These are phyloP conservation scores for Parauchenoglanis ngamensis DNA, from an alignment of 2,797 vertebrate species.

Conservation along the genomic window DNA sequence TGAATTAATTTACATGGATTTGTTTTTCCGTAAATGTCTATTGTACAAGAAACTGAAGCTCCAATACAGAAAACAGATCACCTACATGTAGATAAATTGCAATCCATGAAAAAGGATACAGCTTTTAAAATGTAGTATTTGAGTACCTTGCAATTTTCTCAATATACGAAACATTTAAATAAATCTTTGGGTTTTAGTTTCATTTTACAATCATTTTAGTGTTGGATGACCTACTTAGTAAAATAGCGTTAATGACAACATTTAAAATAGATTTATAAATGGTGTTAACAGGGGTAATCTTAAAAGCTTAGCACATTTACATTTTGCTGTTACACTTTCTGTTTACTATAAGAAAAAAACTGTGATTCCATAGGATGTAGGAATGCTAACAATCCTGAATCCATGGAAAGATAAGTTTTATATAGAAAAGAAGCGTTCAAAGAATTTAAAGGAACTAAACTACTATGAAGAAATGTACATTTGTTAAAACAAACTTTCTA, in stretches of 20 bases:
- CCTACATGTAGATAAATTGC: slow-evolving; percentile 76
- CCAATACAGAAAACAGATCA: slow-evolving; percentile 67
- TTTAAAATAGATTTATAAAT: slow-evolving; percentile 74
- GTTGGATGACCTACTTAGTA: slow-evolving; percentile 78
- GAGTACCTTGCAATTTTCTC: slow-evolving; percentile 69
- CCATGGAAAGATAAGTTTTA: slow-evolving; percentile 76
- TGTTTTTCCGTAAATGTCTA: slow-evolving; percentile 64
- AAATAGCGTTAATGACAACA: slow-evolving; percentile 59
- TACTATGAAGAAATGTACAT: slow-evolving; percentile 84
- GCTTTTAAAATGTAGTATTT: slow-evolving; percentile 75
- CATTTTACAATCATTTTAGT: slow-evolving; percentile 71
- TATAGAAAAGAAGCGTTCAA: slow-evolving; percentile 68
- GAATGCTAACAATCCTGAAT: slow-evolving; percentile 68
- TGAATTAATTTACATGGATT: slow-evolving; percentile 67
- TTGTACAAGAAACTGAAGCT: slow-evolving; percentile 70
- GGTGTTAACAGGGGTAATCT: slow-evolving; percentile 71
- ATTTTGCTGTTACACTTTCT: slow-evolving; percentile 75
- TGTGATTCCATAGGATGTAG: slow-evolving; percentile 80
- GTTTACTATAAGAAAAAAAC: slow-evolving; percentile 71
- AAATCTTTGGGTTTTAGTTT: slow-evolving; percentile 75
- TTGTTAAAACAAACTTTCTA: slow-evolving; percentile 84
- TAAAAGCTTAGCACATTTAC: slow-evolving; percentile 79
- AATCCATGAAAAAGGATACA: slow-evolving; percentile 70
- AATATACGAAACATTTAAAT: slow-evolving; percentile 73
- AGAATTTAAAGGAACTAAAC: slow-evolving; percentile 68